Percentiles rank a stretch among this genome's conserved stretches.
Conservation (phyloP, 2,113 vertebrate species). For the Thinocorus orbignyianus region DNA sequence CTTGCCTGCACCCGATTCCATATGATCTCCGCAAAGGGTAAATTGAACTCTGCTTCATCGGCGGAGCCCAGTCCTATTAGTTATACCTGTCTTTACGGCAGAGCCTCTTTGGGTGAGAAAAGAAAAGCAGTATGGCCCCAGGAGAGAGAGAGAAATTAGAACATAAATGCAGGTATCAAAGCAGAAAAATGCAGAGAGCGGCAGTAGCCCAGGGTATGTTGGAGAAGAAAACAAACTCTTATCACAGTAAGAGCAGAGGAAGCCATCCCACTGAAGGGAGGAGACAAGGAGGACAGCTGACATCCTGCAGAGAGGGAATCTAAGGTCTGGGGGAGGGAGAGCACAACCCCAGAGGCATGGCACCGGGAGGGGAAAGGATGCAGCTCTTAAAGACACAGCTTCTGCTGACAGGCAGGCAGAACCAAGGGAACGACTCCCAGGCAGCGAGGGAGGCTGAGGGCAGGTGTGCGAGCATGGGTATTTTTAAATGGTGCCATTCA, state of each 20-base stretch:
- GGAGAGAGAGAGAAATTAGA: conserved; percentile 40
- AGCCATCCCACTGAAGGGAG: conserved; percentile 38
- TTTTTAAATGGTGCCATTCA: fast-evolving
- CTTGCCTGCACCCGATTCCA: not conserved
- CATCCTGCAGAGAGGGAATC: conserved; percentile 36
- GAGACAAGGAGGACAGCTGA: conserved; percentile 30
- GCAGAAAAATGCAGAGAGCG: conserved; percentile 43
- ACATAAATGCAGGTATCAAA: conserved; percentile 61
- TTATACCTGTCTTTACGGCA: not conserved
- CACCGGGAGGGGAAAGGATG: not conserved
- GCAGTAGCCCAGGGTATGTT: conserved; percentile 19
- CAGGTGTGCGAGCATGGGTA: fast-evolving
- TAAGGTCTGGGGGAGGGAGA: not conserved
- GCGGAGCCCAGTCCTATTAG: not conserved
- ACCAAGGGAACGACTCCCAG: not conserved
- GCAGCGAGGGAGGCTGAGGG: not conserved
- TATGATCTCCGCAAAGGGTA: not conserved
- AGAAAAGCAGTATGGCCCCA: not conserved
- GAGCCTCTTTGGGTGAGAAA: conserved; percentile 45
- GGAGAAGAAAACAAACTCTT: conserved; percentile 63
- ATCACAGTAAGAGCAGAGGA: conserved; percentile 57
- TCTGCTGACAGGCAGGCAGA: not conserved
- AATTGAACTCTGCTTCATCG: not conserved
- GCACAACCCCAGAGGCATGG: not conserved
- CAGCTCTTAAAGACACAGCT: not conserved